A percentile compares a stretch with the other conserved stretches of the same genome.
phyloP scores from a whole-genome alignment of 2,888 invertebrate genomes.

The Callinectes sapidus region DNA sequence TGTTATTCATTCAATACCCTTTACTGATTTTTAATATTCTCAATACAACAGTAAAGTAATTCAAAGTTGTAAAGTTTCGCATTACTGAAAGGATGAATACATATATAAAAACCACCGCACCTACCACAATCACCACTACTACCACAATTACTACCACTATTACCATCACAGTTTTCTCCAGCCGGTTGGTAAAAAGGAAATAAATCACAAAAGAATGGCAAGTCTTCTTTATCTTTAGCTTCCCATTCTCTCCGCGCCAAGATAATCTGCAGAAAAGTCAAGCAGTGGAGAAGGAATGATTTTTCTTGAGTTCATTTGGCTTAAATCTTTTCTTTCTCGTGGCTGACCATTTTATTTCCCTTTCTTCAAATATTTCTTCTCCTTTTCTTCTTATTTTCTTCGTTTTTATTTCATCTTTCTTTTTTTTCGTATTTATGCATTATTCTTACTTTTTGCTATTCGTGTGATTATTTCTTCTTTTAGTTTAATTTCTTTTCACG shows the following conservation, averaged over 20 bases:
- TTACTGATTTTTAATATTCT: too few species aligned
- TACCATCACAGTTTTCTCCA: not conserved
- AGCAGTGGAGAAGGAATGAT: not conserved
- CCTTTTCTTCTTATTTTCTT: not conserved
- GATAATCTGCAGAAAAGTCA: constrained; percentile 8
- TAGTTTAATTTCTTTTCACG: too few species aligned
- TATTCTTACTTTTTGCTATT: too few species aligned
- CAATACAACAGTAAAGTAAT: too few species aligned
- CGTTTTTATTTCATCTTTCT: not conserved
- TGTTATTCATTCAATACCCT: too few species aligned
- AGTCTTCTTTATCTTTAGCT: not conserved
- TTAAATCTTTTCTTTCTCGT: not conserved
- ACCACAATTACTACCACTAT: not conserved
- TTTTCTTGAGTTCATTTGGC: not conserved
- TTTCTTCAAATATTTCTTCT: not conserved
- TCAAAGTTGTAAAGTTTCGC: too few species aligned
- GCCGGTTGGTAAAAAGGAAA: not conserved
- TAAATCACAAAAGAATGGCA: not conserved
- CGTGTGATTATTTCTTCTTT: too few species aligned
- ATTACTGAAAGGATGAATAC: too few species aligned
- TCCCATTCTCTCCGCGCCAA: not conserved
- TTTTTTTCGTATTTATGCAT: not conserved
- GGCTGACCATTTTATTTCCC: not conserved
- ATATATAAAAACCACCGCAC: not conserved
- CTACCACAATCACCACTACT: not conserved